phyloP scores from a whole-genome alignment of 2,888 invertebrate genomes.

The Brassicogethes aeneus region DNA sequence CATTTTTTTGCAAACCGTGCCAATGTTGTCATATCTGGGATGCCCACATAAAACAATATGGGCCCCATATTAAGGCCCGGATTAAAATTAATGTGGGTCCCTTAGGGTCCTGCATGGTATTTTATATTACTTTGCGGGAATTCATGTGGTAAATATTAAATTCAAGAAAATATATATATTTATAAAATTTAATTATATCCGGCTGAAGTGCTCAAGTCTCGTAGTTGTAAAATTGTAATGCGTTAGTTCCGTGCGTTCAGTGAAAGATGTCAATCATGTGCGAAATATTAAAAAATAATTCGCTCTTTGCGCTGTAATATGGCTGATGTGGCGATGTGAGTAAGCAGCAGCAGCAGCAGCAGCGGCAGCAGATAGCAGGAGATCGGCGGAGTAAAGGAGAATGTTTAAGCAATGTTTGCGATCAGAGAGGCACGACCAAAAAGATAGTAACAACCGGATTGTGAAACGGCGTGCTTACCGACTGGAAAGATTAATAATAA shows the following conservation, averaged over 20 bases:
- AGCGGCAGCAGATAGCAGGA: neutral
- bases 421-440: constrained; percentile 23
- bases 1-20: no score
- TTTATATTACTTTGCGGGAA: no score
- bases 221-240: neutral
- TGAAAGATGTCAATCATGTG: constrained; percentile 19
- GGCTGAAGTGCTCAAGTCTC: neutral
- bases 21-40: no score
- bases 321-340: neutral
- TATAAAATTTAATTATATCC: no score
- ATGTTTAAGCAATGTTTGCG: constrained; percentile 24
- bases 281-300: constrained; percentile 22
- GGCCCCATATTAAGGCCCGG: no score
- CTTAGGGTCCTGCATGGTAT: no score
- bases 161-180: no score
- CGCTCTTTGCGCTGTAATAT: constrained; percentile 5
- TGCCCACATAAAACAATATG: no score
- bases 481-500: constrained; percentile 40
- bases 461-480: constrained; percentile 32
- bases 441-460: constrained; percentile 32
- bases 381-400: constrained; percentile 1
- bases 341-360: constrained; percentile 6
- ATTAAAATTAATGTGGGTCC: no score
- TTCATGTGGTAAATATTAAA: no score
- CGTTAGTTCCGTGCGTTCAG: neutral